Evolutionary conservation across 2,797 vertebrate genomes (phyloP).

Genomic region (Ciconia nigra): DNA sequence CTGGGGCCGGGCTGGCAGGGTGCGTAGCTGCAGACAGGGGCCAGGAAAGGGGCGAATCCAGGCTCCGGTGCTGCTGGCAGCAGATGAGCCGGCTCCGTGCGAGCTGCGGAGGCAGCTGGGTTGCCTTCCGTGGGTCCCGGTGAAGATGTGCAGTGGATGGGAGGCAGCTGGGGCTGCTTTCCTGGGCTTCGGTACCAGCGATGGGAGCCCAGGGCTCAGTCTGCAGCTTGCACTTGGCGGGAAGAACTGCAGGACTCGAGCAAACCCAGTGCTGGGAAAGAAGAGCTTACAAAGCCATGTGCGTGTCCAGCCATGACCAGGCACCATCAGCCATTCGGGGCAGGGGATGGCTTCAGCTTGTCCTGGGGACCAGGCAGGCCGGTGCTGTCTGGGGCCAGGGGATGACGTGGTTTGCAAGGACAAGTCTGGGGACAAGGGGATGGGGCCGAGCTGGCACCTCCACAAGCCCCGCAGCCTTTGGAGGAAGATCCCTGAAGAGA

Average conservation of each 20-base stretch:
- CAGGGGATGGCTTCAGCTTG: neutral
- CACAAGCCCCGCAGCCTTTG: accelerated
- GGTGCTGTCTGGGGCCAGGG: neutral
- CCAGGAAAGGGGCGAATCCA: neutral
- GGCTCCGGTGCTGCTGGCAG: neutral
- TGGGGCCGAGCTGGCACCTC: neutral
- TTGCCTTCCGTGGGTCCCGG: accelerated
- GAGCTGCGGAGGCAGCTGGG: neutral
- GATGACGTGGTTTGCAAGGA: neutral
- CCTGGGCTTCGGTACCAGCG: neutral
- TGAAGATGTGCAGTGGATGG: accelerated
- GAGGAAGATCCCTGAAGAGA: neutral
- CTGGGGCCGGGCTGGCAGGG: accelerated
- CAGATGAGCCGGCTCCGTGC: accelerated
- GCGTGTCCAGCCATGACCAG: neutral
- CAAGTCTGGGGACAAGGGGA: too few species aligned
- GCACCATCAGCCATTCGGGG: accelerated
- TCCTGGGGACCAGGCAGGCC: neutral
- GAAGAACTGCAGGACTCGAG: neutral
- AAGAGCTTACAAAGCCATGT: neutral
- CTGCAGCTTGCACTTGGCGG: accelerated
- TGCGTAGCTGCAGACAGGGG: neutral
- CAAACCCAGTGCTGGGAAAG: neutral
- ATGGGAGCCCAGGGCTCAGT: neutral
- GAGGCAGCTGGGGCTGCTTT: neutral